phyloP scores from a whole-genome alignment of 2,113 vertebrate species.

The Onychostruthus taczanowskii region DNA sequence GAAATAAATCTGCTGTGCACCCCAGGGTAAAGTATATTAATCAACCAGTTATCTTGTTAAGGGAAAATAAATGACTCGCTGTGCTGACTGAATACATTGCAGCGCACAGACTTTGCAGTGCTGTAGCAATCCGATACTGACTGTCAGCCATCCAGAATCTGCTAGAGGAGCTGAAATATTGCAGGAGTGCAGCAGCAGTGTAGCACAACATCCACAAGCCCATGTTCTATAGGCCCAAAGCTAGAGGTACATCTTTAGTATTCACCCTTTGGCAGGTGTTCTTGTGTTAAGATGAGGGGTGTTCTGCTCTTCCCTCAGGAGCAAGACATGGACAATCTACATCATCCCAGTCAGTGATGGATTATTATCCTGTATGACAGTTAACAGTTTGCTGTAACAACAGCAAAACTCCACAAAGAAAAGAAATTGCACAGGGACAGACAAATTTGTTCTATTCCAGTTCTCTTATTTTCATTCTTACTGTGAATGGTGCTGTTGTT shows the following conservation, averaged over 20 bases:
- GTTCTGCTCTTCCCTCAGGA: background rate
- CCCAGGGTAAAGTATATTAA: slow-evolving; percentile 62
- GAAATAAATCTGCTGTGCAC: slow-evolving; percentile 61
- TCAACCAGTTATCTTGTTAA: slow-evolving; percentile 67
- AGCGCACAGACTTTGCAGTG: background rate
- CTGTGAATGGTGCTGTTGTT: background rate
- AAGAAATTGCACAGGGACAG: background rate
- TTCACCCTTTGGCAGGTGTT: background rate
- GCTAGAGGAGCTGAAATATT: background rate
- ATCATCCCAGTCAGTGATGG: background rate
- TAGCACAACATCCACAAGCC: background rate
- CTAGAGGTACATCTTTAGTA: background rate
- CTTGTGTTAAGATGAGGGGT: background rate
- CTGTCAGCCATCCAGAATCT: slow-evolving; percentile 4
- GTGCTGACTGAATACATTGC: slow-evolving; percentile 46
- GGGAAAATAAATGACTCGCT: slow-evolving; percentile 36
- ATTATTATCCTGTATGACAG: background rate
- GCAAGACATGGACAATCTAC: background rate
- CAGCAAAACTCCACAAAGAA: background rate
- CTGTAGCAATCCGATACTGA: background rate
- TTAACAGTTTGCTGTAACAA: background rate
- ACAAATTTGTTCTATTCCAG: background rate
- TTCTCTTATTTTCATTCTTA: background rate
- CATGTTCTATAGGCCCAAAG: background rate
- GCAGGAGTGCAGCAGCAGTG: background rate